A percentile compares a stretch with the other conserved stretches of the same genome.
These are phyloP conservation scores for Mayetiola destructor DNA, from an alignment of 2,888 invertebrate genomes.

Conservation along the genomic window DNA sequence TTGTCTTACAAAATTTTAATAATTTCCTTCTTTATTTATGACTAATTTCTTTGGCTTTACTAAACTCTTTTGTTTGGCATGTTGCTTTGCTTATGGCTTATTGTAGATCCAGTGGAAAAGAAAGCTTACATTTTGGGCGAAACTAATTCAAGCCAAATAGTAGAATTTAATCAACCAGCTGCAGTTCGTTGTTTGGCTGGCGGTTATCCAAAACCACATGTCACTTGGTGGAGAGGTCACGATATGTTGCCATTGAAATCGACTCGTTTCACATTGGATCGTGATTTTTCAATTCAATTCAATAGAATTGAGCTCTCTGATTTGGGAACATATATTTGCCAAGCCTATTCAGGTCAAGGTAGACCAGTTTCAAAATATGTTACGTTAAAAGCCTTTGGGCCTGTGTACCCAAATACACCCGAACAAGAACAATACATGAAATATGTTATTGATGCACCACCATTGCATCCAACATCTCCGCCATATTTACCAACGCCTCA, in stretches of 20 bases:
- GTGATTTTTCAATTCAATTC: conserved; percentile 62
- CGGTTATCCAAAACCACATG: conserved; percentile 63
- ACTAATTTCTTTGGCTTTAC: background rate
- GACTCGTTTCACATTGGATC: conserved; percentile 43
- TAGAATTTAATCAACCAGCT: conserved; percentile 55
- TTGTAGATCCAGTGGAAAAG: conserved; percentile 42
- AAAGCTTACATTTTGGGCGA: conserved; percentile 54
- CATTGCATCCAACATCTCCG: conserved; percentile 27
- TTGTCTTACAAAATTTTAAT: background rate
- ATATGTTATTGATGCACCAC: conserved; percentile 45
- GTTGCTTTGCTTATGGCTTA: background rate
- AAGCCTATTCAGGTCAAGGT: conserved; percentile 71
- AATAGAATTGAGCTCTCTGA: conserved; percentile 52
- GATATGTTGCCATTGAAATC: conserved; percentile 54
- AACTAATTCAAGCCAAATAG: conserved; percentile 46
- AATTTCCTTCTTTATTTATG: background rate
- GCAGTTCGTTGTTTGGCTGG: conserved; percentile 64
- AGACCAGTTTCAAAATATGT: conserved; percentile 65
- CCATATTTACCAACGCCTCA: conserved; percentile 24
- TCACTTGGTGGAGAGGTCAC: conserved; percentile 74
- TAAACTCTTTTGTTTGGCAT: background rate
- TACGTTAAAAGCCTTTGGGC: conserved; percentile 54
- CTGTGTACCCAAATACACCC: conserved; percentile 43
- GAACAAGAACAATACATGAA: conserved; percentile 44
- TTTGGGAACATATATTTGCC: conserved; percentile 76